A percentile compares a stretch with the other conserved stretches of the same genome.
Conservation (phyloP, 2,113 vertebrate genomes). For the Jaculus jaculus region DNA sequence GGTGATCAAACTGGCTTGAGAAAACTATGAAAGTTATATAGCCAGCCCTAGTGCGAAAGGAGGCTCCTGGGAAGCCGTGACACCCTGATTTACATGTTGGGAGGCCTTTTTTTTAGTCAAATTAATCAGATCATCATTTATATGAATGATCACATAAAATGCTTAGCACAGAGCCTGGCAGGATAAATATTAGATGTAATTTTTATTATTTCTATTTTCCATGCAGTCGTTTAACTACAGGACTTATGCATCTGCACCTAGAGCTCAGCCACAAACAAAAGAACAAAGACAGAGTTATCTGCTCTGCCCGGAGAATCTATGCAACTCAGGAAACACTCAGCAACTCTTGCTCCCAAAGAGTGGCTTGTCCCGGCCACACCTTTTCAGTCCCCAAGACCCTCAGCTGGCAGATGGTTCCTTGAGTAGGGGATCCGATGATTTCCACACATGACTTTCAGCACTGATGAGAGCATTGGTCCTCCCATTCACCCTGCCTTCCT, state of each 20-base stretch:
- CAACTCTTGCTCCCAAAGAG: background rate
- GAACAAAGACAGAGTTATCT: background rate
- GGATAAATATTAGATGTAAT: background rate
- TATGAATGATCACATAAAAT: background rate
- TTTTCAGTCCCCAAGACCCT: rapidly evolving
- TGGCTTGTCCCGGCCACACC: background rate
- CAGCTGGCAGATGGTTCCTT: background rate
- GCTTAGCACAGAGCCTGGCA: background rate
- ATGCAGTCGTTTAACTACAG: slow-evolving; percentile 21
- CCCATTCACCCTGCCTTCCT: background rate
- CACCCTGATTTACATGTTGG: background rate
- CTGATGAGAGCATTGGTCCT: rapidly evolving
- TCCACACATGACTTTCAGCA: background rate
- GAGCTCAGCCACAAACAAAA: background rate
- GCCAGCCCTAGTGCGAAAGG: background rate
- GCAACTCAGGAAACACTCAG: background rate
- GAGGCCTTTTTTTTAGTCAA: background rate
- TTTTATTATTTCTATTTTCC: slow-evolving; percentile 48
- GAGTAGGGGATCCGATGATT: background rate
- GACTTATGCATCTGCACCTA: background rate
- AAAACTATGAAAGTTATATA: background rate
- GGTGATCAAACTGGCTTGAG: background rate
- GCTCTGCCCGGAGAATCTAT: background rate
- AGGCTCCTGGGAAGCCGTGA: background rate
- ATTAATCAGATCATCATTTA: slow-evolving; percentile 27